These are phyloP conservation scores for Alcedo atthis DNA, from an alignment of 2,797 vertebrate species.

Conservation along the genomic window DNA sequence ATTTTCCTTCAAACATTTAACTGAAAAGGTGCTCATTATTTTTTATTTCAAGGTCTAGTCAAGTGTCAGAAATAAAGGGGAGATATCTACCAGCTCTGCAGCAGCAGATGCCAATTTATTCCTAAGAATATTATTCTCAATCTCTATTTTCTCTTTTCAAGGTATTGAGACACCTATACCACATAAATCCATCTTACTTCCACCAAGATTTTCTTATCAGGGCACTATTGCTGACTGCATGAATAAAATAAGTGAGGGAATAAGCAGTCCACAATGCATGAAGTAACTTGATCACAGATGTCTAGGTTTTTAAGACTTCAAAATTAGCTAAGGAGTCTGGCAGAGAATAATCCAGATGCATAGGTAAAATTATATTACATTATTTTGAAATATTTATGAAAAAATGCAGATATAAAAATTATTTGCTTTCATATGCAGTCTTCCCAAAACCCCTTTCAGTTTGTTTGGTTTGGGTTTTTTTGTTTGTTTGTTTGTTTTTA, in stretches of 20 bases:
- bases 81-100: constrained; percentile 34
- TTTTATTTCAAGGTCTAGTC: constrained; percentile 62
- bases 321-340: neutral
- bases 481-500: neutral
- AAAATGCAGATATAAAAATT: neutral
- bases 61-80: constrained; percentile 38
- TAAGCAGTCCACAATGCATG: neutral
- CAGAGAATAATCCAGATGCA: neutral
- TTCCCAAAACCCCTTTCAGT: neutral
- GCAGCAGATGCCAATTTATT: constrained; percentile 56
- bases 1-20: constrained; percentile 44
- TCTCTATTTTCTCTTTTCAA: constrained; percentile 50
- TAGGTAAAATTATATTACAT: neutral
- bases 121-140: constrained; percentile 13
- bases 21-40: constrained; percentile 62
- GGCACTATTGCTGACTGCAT: neutral
- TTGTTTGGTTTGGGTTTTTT: neutral
- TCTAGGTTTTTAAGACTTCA: neutral
- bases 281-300: neutral
- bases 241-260: neutral
- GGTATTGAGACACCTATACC: constrained; percentile 3
- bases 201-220: neutral
- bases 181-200: constrained; percentile 40
- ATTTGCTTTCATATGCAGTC: neutral
- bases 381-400: neutral